Evolutionary conservation across 2,797 vertebrate species (phyloP).

Genomic region (Buceros bicornis): DNA sequence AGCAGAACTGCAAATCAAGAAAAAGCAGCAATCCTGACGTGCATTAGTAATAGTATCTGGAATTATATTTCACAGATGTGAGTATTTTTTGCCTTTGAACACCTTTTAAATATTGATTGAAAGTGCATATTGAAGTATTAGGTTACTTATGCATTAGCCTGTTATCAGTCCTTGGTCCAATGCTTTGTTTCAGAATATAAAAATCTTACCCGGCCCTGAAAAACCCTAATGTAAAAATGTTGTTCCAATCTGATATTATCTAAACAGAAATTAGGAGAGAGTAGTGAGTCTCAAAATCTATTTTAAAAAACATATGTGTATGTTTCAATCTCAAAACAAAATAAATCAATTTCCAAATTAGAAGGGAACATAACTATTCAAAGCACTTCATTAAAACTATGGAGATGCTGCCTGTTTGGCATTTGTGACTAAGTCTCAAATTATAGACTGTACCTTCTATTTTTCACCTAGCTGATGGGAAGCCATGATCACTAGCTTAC

Average conservation of each 20-base stretch:
- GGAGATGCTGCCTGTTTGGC: not conserved
- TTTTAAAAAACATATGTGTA: not conserved
- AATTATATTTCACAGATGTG: not conserved
- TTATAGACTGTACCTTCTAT: not conserved
- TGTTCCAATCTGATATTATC: not conserved
- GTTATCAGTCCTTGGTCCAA: not conserved
- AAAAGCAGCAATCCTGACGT: not conserved
- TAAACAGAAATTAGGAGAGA: not conserved
- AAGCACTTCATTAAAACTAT: not conserved
- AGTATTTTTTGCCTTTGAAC: not conserved
- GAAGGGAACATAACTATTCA: not conserved
- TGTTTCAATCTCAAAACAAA: not conserved
- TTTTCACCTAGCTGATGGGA: not conserved
- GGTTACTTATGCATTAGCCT: not conserved
- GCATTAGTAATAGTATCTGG: not conserved
- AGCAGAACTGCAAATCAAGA: not conserved
- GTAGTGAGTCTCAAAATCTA: not conserved
- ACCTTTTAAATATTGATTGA: not conserved
- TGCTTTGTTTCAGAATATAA: not conserved
- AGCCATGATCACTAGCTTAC: not conserved
- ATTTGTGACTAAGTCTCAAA: not conserved
- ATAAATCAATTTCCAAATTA: not conserved
- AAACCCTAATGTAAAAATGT: not conserved
- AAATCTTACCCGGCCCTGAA: not conserved
- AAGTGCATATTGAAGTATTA: not conserved